Evolutionary conservation across 2,797 vertebrate species (phyloP), one percentile per base, ranked within the genome.

Genomic region (Notamacropus eugenii): DNA sequence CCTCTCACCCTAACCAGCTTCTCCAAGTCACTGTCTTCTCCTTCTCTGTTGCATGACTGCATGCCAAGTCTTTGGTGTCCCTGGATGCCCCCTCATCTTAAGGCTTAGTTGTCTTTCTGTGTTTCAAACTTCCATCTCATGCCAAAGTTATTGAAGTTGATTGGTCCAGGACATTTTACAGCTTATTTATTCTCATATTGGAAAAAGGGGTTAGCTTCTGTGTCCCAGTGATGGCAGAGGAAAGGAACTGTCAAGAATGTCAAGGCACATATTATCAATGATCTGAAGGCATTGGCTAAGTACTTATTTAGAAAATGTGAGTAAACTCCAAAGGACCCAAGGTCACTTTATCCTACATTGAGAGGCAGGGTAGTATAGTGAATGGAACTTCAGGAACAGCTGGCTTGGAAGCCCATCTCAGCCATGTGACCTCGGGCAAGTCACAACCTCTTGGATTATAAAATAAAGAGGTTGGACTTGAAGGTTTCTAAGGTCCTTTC

Each of bases 41-140:
- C 98, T 98, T 98, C 94, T 92, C 12, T 92, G 92, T 96, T 98
- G 98, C 98, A 97, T 98, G 98, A 91, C 93, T 97, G 24, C 90
- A 93, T 96, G 98, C 95, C 91, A 96, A 59, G 95, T 91, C 29
- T 96, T 82, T 34, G 46, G 8, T 55, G 59, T 96, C 93, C 24
- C 34, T 40, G 3, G 82, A 87, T n/a, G 6, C 10, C 59, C 9
- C 29, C 54, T 5, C 90, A 50, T 46, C 82, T 54, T 87, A 87
- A 87, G 40, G 74, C 74, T 87, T 50, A 87, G 74, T 87, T 50
- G 74, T 87, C 40, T 87, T 50, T 87, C 40, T 87, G 24, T 87
- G 74, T 87, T 50, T 87, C 40, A 50, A 46, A 27, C 10, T 87
- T 50, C 74, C 40, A 50, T 11, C 40, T 40, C 74, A 87, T 50